Evolutionary conservation across 1,140 invertebrate genomes (phyloP).

Genomic region (Agrilus planipennis): DNA sequence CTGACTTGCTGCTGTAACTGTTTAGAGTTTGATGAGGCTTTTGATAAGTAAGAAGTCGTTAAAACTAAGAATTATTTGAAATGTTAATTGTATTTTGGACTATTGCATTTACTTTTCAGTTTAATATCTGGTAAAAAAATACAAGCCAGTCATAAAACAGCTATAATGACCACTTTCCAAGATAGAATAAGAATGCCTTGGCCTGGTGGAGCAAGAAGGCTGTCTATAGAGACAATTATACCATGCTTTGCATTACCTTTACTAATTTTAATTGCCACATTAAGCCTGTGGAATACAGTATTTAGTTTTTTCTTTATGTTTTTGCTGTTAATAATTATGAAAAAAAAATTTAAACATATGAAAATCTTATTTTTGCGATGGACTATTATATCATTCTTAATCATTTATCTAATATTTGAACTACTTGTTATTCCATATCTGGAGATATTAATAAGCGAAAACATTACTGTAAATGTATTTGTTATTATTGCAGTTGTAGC

Average conservation of each 20-base stretch:
- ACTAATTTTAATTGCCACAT: slow-evolving; percentile 44
- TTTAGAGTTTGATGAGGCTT: no score
- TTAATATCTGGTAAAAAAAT: no score
- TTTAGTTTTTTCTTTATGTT: slow-evolving; percentile 48
- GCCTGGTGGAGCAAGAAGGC: slow-evolving; percentile 40
- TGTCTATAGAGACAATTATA: slow-evolving; percentile 45
- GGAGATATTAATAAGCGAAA: slow-evolving; percentile 55
- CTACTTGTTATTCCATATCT: slow-evolving; percentile 46
- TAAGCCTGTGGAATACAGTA: slow-evolving; percentile 45
- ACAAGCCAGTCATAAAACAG: no score
- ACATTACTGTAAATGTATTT: slow-evolving; percentile 46
- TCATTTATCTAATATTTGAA: slow-evolving; percentile 54
- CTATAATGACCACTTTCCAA: no score
- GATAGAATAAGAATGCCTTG: slow-evolving; percentile 44
- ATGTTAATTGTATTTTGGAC: no score
- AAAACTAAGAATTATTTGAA: no score
- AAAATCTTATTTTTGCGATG: slow-evolving; percentile 57
- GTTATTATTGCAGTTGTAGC: slow-evolving; percentile 43
- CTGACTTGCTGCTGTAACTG: no score
- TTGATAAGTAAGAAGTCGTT: no score
- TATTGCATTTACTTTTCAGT: no score
- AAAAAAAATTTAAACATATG: slow-evolving; percentile 28
- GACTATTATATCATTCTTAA: slow-evolving; percentile 48
- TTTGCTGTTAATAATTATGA: slow-evolving; percentile 49
- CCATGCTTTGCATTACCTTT: slow-evolving; percentile 50